Percentiles rank a stretch among this genome's conserved stretches.
phyloP scores from a whole-genome alignment of 2,797 vertebrate species.

The Sebastes oblongus region DNA sequence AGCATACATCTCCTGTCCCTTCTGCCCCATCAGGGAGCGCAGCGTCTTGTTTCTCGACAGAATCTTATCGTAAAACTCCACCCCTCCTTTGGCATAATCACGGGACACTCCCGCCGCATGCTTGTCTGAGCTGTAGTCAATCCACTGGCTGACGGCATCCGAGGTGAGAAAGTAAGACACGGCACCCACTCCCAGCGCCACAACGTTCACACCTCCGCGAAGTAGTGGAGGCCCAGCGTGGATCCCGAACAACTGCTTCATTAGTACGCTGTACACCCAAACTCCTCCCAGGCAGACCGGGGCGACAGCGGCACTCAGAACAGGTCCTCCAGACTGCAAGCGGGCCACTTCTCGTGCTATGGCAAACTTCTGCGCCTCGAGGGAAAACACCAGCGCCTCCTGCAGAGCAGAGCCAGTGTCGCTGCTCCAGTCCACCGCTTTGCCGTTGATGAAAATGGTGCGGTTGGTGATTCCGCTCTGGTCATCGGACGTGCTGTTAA shows the following conservation, averaged over 20 bases:
- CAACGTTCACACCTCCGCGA: constrained; percentile 78
- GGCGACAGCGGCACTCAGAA: constrained; percentile 82
- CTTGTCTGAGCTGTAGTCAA: constrained; percentile 87
- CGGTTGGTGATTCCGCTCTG: constrained; percentile 80
- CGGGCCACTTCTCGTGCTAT: constrained; percentile 88
- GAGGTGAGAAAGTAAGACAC: constrained; percentile 82
- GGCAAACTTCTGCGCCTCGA: constrained; percentile 89
- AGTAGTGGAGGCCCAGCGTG: constrained; percentile 76
- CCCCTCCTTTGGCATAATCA: constrained; percentile 86
- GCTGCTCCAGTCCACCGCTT: constrained; percentile 86
- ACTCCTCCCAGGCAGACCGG: constrained; percentile 86
- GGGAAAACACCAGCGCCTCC: constrained; percentile 86
- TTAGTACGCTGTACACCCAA: constrained; percentile 79
- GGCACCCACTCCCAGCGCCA: constrained; percentile 78
- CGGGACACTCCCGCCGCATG: constrained; percentile 83
- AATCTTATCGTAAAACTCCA: constrained; percentile 95
- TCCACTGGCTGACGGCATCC: constrained; percentile 83
- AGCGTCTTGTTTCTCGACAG: constrained; percentile 86
- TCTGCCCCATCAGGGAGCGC: constrained; percentile 86
- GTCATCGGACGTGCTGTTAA: constrained; percentile 81
- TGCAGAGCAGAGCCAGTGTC: constrained; percentile 79
- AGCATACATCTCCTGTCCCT: constrained; percentile 85
- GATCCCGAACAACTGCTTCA: constrained; percentile 88
- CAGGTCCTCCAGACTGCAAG: constrained; percentile 78
- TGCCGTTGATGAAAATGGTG: constrained; percentile 83